Conservation (phyloP, 2,888 invertebrate species). For the Eumacrocentrus americanus region DNA sequence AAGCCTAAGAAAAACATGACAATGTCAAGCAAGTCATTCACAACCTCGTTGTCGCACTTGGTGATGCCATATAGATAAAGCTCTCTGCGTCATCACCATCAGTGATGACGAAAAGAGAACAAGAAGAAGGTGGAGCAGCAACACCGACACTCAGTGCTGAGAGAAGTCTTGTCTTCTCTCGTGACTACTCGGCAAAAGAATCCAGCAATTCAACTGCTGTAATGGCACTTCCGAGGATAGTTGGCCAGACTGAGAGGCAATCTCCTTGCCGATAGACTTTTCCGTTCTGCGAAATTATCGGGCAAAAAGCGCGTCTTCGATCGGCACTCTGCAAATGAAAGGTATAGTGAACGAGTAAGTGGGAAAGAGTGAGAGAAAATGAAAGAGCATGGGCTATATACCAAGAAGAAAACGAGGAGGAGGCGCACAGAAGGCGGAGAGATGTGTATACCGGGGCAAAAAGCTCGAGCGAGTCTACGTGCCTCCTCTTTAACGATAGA, state of each 20-base stretch:
- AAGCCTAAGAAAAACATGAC: not conserved
- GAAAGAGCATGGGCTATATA: constrained; percentile 15
- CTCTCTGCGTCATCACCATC: constrained; percentile 8
- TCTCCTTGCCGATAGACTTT: constrained; percentile 43
- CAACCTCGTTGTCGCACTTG: constrained; percentile 11
- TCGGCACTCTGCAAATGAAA: constrained; percentile 33
- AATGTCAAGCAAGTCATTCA: constrained; percentile 13
- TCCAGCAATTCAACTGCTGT: constrained; percentile 22
- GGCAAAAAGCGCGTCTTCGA: constrained; percentile 47
- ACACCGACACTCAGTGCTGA: too few relatives aligned
- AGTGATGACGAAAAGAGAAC: not conserved
- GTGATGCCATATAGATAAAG: constrained; percentile 16
- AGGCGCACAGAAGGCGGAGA: constrained; percentile 39
- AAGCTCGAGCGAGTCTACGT: constrained; percentile 42
- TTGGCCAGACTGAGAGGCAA: constrained; percentile 36
- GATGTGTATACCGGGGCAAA: constrained; percentile 22
- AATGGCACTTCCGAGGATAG: constrained; percentile 34
- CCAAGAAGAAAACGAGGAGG: constrained; percentile 28
- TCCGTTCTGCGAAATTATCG: constrained; percentile 53
- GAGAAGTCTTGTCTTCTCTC: not conserved
- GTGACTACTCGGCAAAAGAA: constrained; percentile 4
- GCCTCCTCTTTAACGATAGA: constrained; percentile 57
- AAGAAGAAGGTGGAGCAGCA: not conserved
- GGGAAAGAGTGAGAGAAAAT: constrained; percentile 21
- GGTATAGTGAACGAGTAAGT: not conserved